Evolutionary conservation across 2,113 vertebrate genomes (phyloP).

Genomic region (Ochotona curzoniae): DNA sequence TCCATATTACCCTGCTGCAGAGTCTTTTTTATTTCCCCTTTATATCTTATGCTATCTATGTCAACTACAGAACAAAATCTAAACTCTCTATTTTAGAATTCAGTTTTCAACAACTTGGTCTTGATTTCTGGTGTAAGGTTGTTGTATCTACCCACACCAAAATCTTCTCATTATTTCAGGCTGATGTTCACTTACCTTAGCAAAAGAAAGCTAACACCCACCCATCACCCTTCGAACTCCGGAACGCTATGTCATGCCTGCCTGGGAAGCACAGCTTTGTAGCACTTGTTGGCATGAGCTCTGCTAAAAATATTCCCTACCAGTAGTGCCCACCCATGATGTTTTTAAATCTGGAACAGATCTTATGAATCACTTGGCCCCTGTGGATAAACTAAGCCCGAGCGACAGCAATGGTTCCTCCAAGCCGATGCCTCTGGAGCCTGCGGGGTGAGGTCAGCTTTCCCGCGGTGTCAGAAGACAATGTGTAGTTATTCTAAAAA

Average conservation of each 20-base stretch:
- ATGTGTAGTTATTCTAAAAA: slow-evolving; percentile 37
- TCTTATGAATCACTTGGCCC: slow-evolving; percentile 52
- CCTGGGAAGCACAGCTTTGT: slow-evolving; percentile 6
- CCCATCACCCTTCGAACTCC: background rate
- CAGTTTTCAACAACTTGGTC: background rate
- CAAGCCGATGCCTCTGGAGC: background rate
- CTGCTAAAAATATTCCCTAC: background rate
- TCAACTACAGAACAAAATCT: background rate
- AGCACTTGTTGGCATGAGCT: background rate
- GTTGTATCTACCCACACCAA: background rate
- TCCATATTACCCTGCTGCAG: background rate
- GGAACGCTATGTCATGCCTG: background rate
- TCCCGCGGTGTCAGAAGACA: slow-evolving; percentile 30
- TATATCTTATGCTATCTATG: background rate
- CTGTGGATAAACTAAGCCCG: slow-evolving; percentile 29
- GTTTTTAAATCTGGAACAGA: slow-evolving; percentile 44
- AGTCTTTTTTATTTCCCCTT: background rate
- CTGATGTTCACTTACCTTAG: background rate
- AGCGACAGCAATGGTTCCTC: slow-evolving; percentile 31
- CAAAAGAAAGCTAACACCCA: background rate
- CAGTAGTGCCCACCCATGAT: background rate
- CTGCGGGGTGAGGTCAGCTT: background rate
- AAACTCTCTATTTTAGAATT: background rate
- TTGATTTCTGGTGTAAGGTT: background rate
- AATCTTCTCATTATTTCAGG: background rate